Percentiles rank a stretch among this genome's conserved stretches.
Evolutionary conservation across 2,888 invertebrate genomes (phyloP).

Genomic region (Rhagophthalmus giganteus): DNA sequence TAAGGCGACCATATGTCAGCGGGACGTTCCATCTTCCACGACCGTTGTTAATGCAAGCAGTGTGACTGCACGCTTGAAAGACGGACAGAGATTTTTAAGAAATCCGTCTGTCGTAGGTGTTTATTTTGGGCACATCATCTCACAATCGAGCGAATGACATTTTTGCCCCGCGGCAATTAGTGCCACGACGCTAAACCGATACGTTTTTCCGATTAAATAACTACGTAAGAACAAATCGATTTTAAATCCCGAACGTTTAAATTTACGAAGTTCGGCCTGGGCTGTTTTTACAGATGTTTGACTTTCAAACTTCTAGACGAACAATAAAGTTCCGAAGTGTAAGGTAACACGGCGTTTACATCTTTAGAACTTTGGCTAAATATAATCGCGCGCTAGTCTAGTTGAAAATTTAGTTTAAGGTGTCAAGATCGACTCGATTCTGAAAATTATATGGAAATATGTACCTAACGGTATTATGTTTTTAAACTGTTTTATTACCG

Average conservation of each 20-base stretch:
- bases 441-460: no score
- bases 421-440: no score
- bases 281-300: slow-evolving; percentile 20
- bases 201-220: no score
- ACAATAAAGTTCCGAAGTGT: slow-evolving; percentile 4
- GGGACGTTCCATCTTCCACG: slow-evolving; percentile 17
- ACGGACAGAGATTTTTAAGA: slow-evolving; percentile 24
- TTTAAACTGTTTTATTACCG: no score
- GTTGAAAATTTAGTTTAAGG: background rate
- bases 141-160: slow-evolving; percentile 1
- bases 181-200: background rate
- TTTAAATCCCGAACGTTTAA: no score
- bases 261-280: slow-evolving; percentile 8
- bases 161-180: slow-evolving; percentile 3
- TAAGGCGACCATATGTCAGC: slow-evolving; percentile 25
- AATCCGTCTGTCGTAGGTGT: slow-evolving; percentile 23
- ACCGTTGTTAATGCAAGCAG: slow-evolving; percentile 23
- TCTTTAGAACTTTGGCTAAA: background rate
- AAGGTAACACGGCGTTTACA: background rate
- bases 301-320: slow-evolving; percentile 6
- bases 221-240: no score
- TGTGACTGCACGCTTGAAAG: slow-evolving; percentile 27
- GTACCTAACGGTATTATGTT: no score
- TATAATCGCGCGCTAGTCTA: background rate
- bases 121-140: slow-evolving; percentile 28